Percentiles rank a stretch among this genome's conserved stretches.
These are phyloP conservation scores for human DNA, from an alignment of 2,113 vertebrate species.

Conservation along the genomic window DNA sequence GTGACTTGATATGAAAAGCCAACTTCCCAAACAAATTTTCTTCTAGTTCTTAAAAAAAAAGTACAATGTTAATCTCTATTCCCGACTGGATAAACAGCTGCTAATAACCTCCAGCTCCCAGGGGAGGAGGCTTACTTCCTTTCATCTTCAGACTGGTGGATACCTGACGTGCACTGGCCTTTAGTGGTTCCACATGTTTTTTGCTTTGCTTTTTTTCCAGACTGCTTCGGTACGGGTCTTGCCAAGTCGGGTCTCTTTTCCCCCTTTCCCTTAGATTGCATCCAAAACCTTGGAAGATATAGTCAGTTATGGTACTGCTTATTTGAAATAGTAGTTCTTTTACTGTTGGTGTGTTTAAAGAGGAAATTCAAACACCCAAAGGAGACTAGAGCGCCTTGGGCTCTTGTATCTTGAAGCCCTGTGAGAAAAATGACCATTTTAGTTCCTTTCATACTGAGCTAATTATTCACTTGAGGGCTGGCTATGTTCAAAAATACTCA, in stretches of 20 bases:
- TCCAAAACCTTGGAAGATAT: neutral
- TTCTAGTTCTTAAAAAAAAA: constrained; percentile 79
- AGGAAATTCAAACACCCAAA: constrained; percentile 25
- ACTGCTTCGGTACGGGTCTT: neutral
- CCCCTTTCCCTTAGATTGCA: neutral
- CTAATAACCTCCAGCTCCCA: constrained; percentile 76
- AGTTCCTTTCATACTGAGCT: constrained; percentile 55
- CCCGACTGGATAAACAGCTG: constrained; percentile 82
- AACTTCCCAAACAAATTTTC: constrained; percentile 83
- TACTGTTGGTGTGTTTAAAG: neutral
- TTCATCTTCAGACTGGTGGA: constrained; percentile 71
- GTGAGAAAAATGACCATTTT: constrained; percentile 16
- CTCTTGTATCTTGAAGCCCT: neutral
- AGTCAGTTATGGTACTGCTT: neutral
- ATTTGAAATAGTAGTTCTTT: neutral
- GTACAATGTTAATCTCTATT: constrained; percentile 77
- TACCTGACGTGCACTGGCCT: constrained; percentile 54
- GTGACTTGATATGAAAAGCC: constrained; percentile 78
- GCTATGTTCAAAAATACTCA: constrained; percentile 42
- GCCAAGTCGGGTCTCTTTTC: constrained; percentile 9
- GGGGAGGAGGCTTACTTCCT: constrained; percentile 70
- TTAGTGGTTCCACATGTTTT: constrained; percentile 64
- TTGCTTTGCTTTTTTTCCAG: constrained; percentile 36
- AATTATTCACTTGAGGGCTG: constrained; percentile 58
- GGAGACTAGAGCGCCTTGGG: neutral